Percentiles rank a stretch among this genome's conserved stretches.
phyloP scores from a whole-genome alignment of 2,888 invertebrate genomes.

The Odontocolon sp. region DNA sequence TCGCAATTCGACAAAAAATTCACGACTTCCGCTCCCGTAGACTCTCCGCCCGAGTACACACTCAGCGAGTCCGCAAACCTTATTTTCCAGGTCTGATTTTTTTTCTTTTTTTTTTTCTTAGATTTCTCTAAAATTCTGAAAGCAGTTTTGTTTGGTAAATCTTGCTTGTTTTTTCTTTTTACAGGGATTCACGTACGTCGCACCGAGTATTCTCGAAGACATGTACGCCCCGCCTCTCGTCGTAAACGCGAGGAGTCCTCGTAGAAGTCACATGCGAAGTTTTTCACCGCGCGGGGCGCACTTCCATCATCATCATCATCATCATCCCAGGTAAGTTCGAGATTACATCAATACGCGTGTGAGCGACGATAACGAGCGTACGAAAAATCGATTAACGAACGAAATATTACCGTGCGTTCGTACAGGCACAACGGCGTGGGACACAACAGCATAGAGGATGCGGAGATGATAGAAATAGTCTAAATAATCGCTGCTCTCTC shows the following conservation, averaged over 20 bases:
- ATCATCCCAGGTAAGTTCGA: slow-evolving; percentile 68
- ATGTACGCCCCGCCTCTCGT: slow-evolving; percentile 90
- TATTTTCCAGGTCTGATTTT: slow-evolving; percentile 92
- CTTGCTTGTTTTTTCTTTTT: too few relatives aligned
- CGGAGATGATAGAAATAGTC: slow-evolving; percentile 65
- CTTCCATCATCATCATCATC: slow-evolving; percentile 64
- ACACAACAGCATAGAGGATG: slow-evolving; percentile 75
- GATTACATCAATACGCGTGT: not conserved
- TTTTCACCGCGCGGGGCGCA: slow-evolving; percentile 73
- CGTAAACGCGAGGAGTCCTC: slow-evolving; percentile 91
- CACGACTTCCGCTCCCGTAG: slow-evolving; percentile 97
- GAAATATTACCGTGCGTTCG: slow-evolving; percentile 21
- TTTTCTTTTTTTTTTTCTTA: not conserved
- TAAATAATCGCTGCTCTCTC: slow-evolving; percentile 43
- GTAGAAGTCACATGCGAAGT: slow-evolving; percentile 82
- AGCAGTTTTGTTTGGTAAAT: too few relatives aligned
- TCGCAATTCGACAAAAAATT: slow-evolving; percentile 99
- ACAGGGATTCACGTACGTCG: slow-evolving; percentile 99
- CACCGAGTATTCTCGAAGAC: slow-evolving; percentile 96
- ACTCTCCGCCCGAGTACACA: slow-evolving; percentile 96
- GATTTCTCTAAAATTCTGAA: not conserved
- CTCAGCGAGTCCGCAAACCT: slow-evolving; percentile 98
- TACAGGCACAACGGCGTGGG: slow-evolving; percentile 76
- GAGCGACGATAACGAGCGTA: too few relatives aligned
- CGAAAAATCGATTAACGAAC: not conserved